Base-by-base conservation (phyloP, 2,797 vertebrate species). In the Sebastiscus albofasciatus region DNA sequence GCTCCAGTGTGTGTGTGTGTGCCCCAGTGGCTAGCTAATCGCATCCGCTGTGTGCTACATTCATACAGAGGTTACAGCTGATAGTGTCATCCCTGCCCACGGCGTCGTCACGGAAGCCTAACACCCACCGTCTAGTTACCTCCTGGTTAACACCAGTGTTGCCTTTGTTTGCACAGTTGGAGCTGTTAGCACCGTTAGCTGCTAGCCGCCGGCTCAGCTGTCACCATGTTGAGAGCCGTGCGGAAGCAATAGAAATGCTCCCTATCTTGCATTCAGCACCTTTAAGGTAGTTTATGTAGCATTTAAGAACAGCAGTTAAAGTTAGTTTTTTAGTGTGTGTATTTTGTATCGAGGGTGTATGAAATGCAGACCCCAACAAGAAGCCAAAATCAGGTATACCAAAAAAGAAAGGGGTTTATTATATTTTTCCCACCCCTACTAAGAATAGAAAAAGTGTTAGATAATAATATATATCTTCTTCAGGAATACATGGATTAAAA, bases 331-430 rank as follows among this genome's bases (percentile, higher is more conserved):
- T 11, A 12, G 26, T 10, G 20, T 26, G 39, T 13, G 22, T 18
- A 2, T 79, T 39, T 27, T 14, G 6, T 67, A 4, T 20, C 4
- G 22, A 4, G 1, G 3, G 9, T 58, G 16, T 56, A 14, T 42
- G 46, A 39, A 39, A 16, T 52, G 54, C 49, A 80, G 59, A 75
- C 11, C 5, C 42, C 24, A 76, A 77, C 60, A 88, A 81, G 27
- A 79, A 82, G 34, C 54, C 71, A 75, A 84, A 84, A 74, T 77
- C 24, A 42, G n/a, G 60, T 65, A 29, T 92, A 90, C 87, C 58
- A 88, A 95, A 96, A 94, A 94, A 22, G 20, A 90, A 76, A 82
- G 92, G 90, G 87, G 92, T 95, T 95, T 96, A 93, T 95, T 90
- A 83, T 91, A 73, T 87, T 86, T 91, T 91, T 85, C 89, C 90